phyloP scores from a whole-genome alignment of 1,140 invertebrate species.

The Drosophila tsacasi region DNA sequence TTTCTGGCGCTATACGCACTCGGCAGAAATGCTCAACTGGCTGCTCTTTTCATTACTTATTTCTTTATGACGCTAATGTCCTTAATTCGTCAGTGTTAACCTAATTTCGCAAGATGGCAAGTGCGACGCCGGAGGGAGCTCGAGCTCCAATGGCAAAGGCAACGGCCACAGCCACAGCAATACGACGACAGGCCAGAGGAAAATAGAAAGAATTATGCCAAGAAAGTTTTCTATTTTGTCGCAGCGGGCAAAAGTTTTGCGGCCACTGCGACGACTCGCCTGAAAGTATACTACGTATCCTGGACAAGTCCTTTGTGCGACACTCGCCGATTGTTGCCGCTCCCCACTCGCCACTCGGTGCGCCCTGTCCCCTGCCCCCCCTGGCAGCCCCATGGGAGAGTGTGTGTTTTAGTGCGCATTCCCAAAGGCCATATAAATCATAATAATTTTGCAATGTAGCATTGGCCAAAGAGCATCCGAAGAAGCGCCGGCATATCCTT shows the following conservation, averaged over 20 bases:
- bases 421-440: slow-evolving; percentile 83
- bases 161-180: slow-evolving; percentile 45
- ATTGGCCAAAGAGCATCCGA: slow-evolving; percentile 74
- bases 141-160: slow-evolving; percentile 49
- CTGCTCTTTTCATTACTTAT: slow-evolving; percentile 79
- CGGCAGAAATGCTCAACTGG: slow-evolving; percentile 67
- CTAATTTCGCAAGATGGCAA: slow-evolving; percentile 71
- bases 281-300: slow-evolving; percentile 54
- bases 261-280: slow-evolving; percentile 73
- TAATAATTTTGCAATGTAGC: slow-evolving; percentile 84
- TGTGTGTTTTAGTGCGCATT: slow-evolving; percentile 73
- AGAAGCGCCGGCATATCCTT: slow-evolving; percentile 71
- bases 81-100: slow-evolving; percentile 84
- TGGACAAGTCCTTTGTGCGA: slow-evolving; percentile 73
- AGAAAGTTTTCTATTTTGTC: slow-evolving; percentile 83
- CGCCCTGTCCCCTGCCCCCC: slow-evolving; percentile 1
- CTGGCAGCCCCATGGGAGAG: slow-evolving; percentile 34
- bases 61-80: slow-evolving; percentile 84
- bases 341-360: slow-evolving; percentile 17
- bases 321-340: slow-evolving; percentile 47
- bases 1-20: slow-evolving; percentile 64
- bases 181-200: slow-evolving; percentile 62
- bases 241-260: slow-evolving; percentile 81
- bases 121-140: slow-evolving; percentile 51
- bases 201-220: slow-evolving; percentile 84